Evolutionary conservation across 2,888 invertebrate species (phyloP).

Genomic region (Athetis lepigone): DNA sequence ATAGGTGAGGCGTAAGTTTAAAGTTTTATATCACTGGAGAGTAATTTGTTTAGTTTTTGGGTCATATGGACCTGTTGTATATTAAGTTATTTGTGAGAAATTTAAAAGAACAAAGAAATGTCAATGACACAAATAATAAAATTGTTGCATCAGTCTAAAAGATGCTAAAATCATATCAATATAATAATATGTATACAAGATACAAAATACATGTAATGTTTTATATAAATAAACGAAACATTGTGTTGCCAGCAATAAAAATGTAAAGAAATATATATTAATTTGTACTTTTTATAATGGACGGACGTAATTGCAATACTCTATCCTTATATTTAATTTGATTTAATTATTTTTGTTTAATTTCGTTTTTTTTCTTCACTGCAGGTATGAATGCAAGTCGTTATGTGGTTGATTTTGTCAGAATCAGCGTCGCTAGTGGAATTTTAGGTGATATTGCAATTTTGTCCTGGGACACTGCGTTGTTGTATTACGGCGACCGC

Average conservation of each 20-base stretch:
- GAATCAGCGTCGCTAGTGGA: constrained; percentile 71
- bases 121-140: not conserved
- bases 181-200: constrained; percentile 57
- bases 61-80: too few relatives aligned
- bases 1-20: constrained; percentile 22
- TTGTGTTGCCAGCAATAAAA: constrained; percentile 60
- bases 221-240: constrained; percentile 41
- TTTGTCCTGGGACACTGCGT: constrained; percentile 67
- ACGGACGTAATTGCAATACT: constrained; percentile 71
- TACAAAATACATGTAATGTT: constrained; percentile 49
- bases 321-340: constrained; percentile 26
- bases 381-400: constrained; percentile 89
- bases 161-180: constrained; percentile 67
- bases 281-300: constrained; percentile 55
- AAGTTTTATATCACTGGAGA: constrained; percentile 23
- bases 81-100: too few relatives aligned
- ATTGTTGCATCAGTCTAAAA: constrained; percentile 47
- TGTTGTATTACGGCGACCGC: constrained; percentile 46
- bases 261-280: constrained; percentile 45
- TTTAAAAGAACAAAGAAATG: too few relatives aligned
- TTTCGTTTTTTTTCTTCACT: constrained; percentile 72
- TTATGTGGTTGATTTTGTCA: constrained; percentile 85
- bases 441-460: constrained; percentile 80
- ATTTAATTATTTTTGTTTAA: constrained; percentile 60
- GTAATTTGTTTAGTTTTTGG: too few relatives aligned